Percentiles rank a stretch among this genome's conserved stretches.
Conservation (phyloP, 2,888 invertebrate species). For the Leptinotarsa juncta region DNA sequence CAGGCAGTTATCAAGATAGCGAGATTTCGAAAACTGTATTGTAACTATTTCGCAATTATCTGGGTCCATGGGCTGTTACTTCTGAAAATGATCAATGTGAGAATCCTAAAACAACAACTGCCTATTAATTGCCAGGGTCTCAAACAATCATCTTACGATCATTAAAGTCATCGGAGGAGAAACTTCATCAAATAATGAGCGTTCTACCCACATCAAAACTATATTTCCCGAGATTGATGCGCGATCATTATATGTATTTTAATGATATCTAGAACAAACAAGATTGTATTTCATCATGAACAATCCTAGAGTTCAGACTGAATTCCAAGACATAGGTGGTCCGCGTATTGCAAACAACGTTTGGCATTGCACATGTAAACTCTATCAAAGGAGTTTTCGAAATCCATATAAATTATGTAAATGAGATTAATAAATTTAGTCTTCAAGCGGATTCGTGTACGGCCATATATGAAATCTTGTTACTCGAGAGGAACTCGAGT, state of each 20-base stretch:
- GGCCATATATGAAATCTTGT: slow-evolving; percentile 38
- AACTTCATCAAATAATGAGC: not conserved
- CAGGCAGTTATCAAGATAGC: too few relatives aligned
- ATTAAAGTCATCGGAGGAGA: too few relatives aligned
- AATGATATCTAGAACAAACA: slow-evolving; percentile 11
- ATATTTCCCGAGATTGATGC: not conserved
- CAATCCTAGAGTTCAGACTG: not conserved
- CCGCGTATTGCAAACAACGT: slow-evolving; percentile 18
- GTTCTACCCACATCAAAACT: not conserved
- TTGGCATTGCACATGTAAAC: slow-evolving; percentile 28
- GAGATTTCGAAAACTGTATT: too few relatives aligned
- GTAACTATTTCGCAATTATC: too few relatives aligned
- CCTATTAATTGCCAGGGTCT: too few relatives aligned
- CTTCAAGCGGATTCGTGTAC: slow-evolving; percentile 35
- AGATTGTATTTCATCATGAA: not conserved
- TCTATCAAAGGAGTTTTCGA: slow-evolving; percentile 32
- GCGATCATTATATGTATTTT: not conserved
- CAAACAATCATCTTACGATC: too few relatives aligned
- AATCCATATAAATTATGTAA: slow-evolving; percentile 41
- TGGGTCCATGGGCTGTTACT: too few relatives aligned
- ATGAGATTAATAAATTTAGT: slow-evolving; percentile 40
- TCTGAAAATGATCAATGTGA: too few relatives aligned
- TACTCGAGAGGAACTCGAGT: slow-evolving; percentile 23
- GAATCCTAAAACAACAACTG: too few relatives aligned
- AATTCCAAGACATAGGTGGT: slow-evolving; percentile 19